Percentiles rank a stretch among this genome's conserved stretches.
Conservation (phyloP, 2,113 vertebrate species). For the Cyprinodon brontotheroides region DNA sequence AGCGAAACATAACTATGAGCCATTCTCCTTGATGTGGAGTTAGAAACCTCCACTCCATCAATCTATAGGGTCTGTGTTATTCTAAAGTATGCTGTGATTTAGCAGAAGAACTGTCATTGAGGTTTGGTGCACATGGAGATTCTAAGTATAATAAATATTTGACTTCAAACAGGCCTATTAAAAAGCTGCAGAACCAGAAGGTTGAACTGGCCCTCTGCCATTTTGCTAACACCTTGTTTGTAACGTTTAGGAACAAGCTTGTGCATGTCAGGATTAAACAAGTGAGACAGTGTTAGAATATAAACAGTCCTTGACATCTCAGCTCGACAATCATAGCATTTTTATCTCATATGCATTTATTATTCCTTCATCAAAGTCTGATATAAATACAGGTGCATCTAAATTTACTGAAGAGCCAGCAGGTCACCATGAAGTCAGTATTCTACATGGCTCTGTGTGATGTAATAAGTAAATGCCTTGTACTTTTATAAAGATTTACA, state of each 20-base stretch:
- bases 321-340: background rate
- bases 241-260: background rate
- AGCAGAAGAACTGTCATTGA: background rate
- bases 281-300: background rate
- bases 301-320: no score
- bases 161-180: background rate
- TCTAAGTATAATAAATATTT: background rate
- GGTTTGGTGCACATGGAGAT: no score
- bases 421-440: background rate
- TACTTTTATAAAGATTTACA: no score
- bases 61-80: background rate
- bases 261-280: background rate
- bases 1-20: background rate
- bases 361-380: background rate
- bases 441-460: background rate
- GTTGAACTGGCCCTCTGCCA: background rate
- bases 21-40: background rate
- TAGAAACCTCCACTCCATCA: constrained; percentile 2
- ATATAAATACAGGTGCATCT: background rate
- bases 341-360: background rate
- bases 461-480: no score
- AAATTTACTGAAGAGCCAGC: background rate
- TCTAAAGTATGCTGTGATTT: background rate
- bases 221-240: background rate
- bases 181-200: background rate